A percentile compares a stretch with the other conserved stretches of the same genome.
phyloP scores from a whole-genome alignment of 2,113 vertebrate genomes.

The Pagrus major region DNA sequence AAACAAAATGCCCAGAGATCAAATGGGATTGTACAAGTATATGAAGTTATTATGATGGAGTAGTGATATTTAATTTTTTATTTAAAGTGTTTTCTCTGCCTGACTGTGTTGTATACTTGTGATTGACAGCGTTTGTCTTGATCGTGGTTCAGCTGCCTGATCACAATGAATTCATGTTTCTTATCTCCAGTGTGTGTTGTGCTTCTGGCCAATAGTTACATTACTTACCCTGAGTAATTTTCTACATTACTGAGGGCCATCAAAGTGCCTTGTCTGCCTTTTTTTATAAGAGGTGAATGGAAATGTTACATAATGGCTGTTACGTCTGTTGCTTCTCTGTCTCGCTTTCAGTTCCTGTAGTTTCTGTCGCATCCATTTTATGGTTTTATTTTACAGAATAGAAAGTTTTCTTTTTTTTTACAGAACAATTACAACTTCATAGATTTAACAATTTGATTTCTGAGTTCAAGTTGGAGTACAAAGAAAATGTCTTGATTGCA shows the following conservation, averaged over 20 bases:
- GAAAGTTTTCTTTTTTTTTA: too few species aligned
- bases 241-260: too few species aligned
- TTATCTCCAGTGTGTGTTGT: background rate
- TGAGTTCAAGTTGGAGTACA: background rate
- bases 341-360: background rate
- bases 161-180: background rate
- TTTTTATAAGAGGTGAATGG: background rate
- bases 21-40: background rate
- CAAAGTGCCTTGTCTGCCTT: background rate
- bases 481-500: too few species aligned
- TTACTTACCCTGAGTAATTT: too few species aligned
- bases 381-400: too few species aligned
- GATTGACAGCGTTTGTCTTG: background rate
- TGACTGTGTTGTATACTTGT: background rate
- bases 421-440: background rate
- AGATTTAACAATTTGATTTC: background rate
- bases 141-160: background rate
- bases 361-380: too few species aligned
- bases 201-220: slow-evolving; percentile 1
- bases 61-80: background rate
- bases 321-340: background rate
- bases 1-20: background rate
- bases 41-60: background rate
- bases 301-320: background rate
- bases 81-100: background rate